A percentile compares a stretch with the other conserved stretches of the same genome.
Conservation (phyloP, 2,113 vertebrate species). For the Gadus macrocephalus region DNA sequence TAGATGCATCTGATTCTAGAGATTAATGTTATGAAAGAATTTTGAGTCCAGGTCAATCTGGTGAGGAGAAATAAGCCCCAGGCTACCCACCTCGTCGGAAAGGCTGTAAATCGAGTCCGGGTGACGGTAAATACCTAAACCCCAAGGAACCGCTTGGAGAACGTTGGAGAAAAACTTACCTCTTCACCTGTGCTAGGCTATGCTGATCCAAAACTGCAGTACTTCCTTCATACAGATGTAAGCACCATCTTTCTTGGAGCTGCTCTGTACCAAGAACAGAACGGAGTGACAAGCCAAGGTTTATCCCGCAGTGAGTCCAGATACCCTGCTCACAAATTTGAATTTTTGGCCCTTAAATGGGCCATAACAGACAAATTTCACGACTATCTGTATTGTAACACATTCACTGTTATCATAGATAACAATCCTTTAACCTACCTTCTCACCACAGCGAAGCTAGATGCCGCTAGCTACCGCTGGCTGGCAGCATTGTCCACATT, state of each 20-base stretch:
- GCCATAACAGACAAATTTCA: neutral
- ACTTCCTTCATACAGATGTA: neutral
- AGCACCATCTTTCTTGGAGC: neutral
- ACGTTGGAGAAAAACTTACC: neutral
- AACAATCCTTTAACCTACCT: constrained; percentile 20
- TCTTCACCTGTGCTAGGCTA: neutral
- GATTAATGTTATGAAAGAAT: no score
- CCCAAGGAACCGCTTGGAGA: neutral
- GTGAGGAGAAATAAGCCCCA: no score
- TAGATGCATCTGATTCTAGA: no score
- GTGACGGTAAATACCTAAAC: neutral
- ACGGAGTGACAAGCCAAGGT: neutral
- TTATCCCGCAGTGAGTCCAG: neutral
- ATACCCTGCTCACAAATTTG: neutral
- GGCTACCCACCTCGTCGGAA: neutral
- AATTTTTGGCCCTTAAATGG: neutral
- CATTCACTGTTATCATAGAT: constrained; percentile 10
- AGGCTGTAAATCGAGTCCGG: neutral
- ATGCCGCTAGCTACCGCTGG: constrained; percentile 13
- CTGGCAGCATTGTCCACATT: constrained; percentile 14
- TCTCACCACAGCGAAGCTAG: constrained; percentile 11
- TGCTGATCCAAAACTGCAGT: neutral
- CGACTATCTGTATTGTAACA: constrained; percentile 16
- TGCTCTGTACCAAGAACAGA: no score
- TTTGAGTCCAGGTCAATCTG: no score